Base-by-base conservation (phyloP, 2,113 vertebrate genomes). In the Ceyx melanurus region DNA sequence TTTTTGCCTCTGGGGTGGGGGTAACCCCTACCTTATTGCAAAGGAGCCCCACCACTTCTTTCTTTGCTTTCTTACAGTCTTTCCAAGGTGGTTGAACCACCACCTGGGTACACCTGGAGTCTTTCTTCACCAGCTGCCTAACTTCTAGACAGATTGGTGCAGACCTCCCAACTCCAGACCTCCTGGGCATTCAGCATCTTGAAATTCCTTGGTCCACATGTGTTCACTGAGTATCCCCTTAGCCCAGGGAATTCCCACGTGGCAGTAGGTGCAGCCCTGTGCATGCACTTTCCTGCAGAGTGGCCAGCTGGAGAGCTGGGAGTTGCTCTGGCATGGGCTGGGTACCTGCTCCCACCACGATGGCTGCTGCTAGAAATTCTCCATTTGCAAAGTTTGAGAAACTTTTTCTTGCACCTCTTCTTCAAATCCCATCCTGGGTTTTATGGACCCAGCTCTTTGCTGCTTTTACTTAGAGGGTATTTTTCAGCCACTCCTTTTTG, bases 261-360 rank as follows among this genome's bases (percentile, higher is more conserved):
- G 77, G 60, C 5, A 10, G 48, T 7, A 26, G 20, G 43, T 2
- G 6, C n/a, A 83, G 35, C 46, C 25, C 42, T n/a, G 40, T 21
- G 51, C 42, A 10, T 0, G 1, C 53, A 10, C 0, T 48, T 26
- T 37, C 29, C 33, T 31, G 35, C 11, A 4, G 13, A 8, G 26
- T 57, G 35, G 28, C n/a, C 17, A 12, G 37, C 15, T 64, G 31
- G 26, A 23, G 67, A 70, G 21, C 60, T 73, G 76, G 37, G 37
- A 82, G 54, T 67, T 95, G 62, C 35, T 40, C 50, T 3, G 2
- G n/a, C n/a, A 3, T 2, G 11, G 45, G 9, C 18, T 33, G 43
- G 26, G 13, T 43, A 9, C 51, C 53, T 66, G 37, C 33, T 81
- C 23, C n/a, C 29, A 16, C 29, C 28, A 3, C 1, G 2, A 33